Evolutionary conservation across 1,140 invertebrate species (phyloP).

Genomic region (Aphelenchoides besseyi): DNA sequence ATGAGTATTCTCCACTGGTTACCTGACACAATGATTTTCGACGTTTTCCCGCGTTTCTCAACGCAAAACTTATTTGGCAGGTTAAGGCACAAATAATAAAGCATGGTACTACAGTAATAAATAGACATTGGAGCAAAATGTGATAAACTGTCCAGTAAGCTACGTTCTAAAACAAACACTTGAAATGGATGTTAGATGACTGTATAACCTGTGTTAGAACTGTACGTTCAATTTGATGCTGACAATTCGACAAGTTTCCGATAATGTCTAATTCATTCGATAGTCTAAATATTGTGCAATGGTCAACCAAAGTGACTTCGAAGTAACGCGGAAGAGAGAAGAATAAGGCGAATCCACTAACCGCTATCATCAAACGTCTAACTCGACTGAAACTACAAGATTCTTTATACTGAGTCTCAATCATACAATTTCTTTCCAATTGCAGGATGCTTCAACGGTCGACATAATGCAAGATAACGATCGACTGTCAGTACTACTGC

Average conservation of each 20-base stretch:
- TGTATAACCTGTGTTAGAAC: conserved; percentile 3
- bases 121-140: conserved; percentile 51
- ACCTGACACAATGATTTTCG: conserved; percentile 43
- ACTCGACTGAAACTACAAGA: conserved; percentile 49
- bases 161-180: conserved; percentile 47
- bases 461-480: conserved; percentile 55
- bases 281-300: too few species aligned
- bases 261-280: background rate
- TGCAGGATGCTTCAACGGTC: conserved; percentile 53
- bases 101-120: conserved; percentile 56
- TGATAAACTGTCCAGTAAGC: conserved; percentile 59
- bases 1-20: conserved; percentile 23
- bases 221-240: background rate
- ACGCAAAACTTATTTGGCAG: conserved; percentile 51
- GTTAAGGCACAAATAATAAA: conserved; percentile 55
- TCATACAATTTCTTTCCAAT: conserved; percentile 56
- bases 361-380: conserved; percentile 50
- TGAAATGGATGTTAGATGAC: background rate
- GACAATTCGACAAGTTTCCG: conserved; percentile 3
- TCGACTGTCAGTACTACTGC: conserved; percentile 57
- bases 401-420: background rate
- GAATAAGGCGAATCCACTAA: conserved; percentile 49
- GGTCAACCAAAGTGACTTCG: conserved; percentile 45
- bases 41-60: conserved; percentile 39
- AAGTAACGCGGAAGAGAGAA: conserved; percentile 58